These are phyloP conservation scores for Ailuropoda melanoleuca DNA, from an alignment of 2,113 vertebrate genomes.

Conservation along the genomic window DNA sequence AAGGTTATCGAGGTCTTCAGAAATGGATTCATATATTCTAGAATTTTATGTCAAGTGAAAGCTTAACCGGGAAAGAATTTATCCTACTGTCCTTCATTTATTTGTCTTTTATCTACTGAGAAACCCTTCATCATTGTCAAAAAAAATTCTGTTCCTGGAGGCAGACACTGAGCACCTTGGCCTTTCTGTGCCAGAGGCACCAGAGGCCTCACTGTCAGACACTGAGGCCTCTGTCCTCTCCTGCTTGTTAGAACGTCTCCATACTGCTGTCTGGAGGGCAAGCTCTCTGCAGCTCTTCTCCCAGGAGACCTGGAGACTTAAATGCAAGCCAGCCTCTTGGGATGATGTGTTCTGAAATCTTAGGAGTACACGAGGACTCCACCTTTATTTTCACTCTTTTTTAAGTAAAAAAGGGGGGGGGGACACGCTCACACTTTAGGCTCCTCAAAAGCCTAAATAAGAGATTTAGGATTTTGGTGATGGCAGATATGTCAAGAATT, in stretches of 20 bases:
- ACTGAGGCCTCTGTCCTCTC: accelerated
- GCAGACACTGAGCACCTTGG: too few relatives aligned
- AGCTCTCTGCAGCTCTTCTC: not conserved
- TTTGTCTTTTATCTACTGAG: conserved; percentile 12
- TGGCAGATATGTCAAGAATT: not conserved
- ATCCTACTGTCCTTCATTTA: not conserved
- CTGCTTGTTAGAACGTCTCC: not conserved
- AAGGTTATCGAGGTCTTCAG: not conserved
- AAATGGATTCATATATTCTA: not conserved
- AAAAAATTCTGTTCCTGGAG: not conserved
- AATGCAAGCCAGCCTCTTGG: not conserved
- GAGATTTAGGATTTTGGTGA: not conserved
- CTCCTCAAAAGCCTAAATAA: not conserved
- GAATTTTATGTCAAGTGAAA: not conserved
- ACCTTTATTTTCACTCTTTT: not conserved
- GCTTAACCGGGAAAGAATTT: not conserved
- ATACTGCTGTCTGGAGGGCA: not conserved
- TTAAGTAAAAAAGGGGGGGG: not conserved
- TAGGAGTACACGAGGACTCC: not conserved
- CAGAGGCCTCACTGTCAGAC: not conserved
- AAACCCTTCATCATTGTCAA: not conserved
- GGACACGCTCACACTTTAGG: not conserved
- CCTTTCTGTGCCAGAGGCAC: not conserved
- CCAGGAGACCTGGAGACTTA: not conserved
- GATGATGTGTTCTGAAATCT: not conserved